Conservation (phyloP, 2,888 invertebrate species). For the Lasioglossum malachurum region DNA sequence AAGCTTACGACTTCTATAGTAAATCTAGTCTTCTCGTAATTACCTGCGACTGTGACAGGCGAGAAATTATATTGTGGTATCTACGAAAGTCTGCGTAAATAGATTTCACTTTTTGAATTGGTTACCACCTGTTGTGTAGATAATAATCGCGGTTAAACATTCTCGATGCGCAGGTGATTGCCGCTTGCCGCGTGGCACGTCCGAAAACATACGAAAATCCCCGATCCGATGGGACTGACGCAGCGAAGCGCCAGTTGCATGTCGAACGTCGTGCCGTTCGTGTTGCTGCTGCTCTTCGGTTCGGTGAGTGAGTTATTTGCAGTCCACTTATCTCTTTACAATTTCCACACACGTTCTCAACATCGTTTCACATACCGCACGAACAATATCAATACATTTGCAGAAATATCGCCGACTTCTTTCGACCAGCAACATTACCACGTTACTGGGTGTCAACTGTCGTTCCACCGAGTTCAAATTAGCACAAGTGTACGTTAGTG, state of each 20-base stretch:
- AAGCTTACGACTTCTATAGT: neutral
- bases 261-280: constrained; percentile 51
- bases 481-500: neutral
- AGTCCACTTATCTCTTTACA: neutral
- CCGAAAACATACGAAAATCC: constrained; percentile 63
- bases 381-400: neutral
- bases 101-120: constrained; percentile 18
- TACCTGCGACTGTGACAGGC: neutral
- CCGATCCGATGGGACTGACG: constrained; percentile 49
- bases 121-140: constrained; percentile 55
- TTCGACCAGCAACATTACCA: neutral
- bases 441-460: neutral
- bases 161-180: constrained; percentile 55
- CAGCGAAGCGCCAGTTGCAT: constrained; percentile 60
- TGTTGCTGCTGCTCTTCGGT: neutral
- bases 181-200: constrained; percentile 70
- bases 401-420: neutral
- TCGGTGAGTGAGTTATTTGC: constrained; percentile 31
- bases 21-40: neutral
- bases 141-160: constrained; percentile 41
- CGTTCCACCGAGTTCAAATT: neutral
- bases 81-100: neutral
- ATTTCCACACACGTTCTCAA: neutral
- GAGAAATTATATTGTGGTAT: neutral
- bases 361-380: neutral